Conservation (phyloP, 30 jellyfish, hydroid and myxozoan genomes). For the Catostylus mosaicus region DNA sequence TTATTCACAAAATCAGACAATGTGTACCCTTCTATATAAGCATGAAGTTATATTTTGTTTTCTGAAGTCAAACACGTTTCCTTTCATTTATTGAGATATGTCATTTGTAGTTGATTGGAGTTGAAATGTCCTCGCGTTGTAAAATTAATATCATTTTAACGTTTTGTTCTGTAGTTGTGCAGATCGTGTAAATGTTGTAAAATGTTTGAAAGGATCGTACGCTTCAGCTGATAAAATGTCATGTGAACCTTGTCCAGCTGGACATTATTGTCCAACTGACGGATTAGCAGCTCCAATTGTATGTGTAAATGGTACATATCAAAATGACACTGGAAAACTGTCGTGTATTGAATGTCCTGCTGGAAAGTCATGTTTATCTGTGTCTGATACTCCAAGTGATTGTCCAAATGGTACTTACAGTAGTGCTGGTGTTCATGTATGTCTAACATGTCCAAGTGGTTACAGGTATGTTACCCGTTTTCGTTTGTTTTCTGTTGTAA, state of each 20-base stretch:
- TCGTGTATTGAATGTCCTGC: constrained; percentile 83
- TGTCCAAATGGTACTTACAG: constrained; percentile 86
- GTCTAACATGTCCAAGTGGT: constrained; percentile 79
- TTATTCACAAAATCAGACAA: too few species aligned
- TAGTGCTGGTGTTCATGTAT: constrained; percentile 47
- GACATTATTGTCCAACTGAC: constrained; percentile 77
- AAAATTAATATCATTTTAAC: too few species aligned
- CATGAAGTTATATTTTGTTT: too few species aligned
- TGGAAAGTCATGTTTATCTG: constrained; percentile 65
- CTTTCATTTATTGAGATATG: too few species aligned
- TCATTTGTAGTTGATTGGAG: too few species aligned
- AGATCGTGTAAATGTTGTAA: constrained; percentile 48
- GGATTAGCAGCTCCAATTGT: constrained; percentile 61
- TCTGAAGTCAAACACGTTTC: too few species aligned
- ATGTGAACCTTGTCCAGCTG: constrained; percentile 81
- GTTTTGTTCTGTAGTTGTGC: constrained; percentile 66
- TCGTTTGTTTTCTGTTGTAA: too few species aligned
- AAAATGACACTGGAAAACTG: constrained; percentile 62
- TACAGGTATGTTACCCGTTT: constrained; percentile 50
- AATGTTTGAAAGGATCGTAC: constrained; percentile 62
- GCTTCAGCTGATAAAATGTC: constrained; percentile 60
- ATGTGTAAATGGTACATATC: constrained; percentile 92
- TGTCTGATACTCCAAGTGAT: constrained; percentile 52
- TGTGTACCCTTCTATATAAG: too few species aligned
- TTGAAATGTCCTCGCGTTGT: too few species aligned